Evolutionary conservation across 2,888 invertebrate species (phyloP).

Genomic region (Dryomyza anilis): DNA sequence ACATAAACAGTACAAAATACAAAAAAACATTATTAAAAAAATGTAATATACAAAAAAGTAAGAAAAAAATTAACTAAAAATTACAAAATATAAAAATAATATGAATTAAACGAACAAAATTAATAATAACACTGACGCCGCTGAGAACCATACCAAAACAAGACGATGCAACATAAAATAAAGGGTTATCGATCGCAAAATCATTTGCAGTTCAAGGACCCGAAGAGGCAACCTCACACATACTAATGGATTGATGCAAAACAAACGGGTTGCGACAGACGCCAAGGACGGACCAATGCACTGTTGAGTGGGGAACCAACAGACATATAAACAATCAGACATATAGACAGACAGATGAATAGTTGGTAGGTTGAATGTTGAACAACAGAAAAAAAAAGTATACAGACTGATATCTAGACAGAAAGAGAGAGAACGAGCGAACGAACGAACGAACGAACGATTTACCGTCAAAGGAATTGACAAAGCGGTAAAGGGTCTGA

Average conservation of each 20-base stretch:
- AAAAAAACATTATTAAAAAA: neutral
- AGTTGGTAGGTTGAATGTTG: no score
- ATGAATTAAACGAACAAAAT: neutral
- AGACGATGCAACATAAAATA: neutral
- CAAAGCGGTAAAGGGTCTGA: neutral
- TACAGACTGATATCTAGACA: neutral
- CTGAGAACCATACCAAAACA: neutral
- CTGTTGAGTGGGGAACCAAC: neutral
- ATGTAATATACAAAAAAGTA: neutral
- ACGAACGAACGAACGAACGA: no score
- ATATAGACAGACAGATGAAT: neutral
- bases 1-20: neutral
- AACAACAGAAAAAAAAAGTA: neutral
- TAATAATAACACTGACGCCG: no score
- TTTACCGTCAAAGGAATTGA: neutral
- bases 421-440: neutral
- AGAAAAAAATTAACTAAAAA: neutral
- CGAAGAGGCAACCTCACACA: neutral
- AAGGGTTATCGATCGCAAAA: slow-evolving; percentile 25
- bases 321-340: neutral
- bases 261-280: neutral
- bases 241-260: neutral
- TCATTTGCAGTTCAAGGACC: slow-evolving; percentile 22
- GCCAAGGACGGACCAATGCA: neutral
- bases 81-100: neutral